phyloP scores from a whole-genome alignment of 2,888 invertebrate genomes.

The Ochropleura plecta region DNA sequence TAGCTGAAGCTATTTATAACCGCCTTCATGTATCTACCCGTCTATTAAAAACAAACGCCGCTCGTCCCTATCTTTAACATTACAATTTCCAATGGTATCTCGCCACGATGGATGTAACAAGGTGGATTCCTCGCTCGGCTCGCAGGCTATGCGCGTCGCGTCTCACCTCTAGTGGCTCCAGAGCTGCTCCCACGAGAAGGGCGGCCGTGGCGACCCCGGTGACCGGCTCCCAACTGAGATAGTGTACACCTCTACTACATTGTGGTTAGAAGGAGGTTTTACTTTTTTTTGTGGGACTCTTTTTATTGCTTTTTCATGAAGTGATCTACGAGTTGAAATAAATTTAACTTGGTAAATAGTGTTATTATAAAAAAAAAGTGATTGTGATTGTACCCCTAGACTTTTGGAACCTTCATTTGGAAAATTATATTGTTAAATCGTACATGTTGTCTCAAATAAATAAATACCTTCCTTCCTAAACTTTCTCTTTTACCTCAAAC shows the following conservation, averaged over 20 bases:
- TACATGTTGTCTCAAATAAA: too few species aligned
- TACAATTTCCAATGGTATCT: slow-evolving; percentile 48
- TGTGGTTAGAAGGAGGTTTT: slow-evolving; percentile 9
- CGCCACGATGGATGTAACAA: slow-evolving; percentile 46
- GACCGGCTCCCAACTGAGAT: slow-evolving; percentile 46
- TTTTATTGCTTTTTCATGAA: background rate
- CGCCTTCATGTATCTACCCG: background rate
- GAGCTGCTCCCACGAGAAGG: slow-evolving; percentile 72
- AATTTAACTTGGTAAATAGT: background rate
- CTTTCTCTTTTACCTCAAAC: background rate
- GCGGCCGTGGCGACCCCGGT: slow-evolving; percentile 81
- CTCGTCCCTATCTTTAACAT: slow-evolving; percentile 14
- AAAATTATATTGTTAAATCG: background rate
- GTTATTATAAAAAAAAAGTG: background rate
- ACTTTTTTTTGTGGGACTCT: background rate
- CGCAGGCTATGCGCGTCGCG: slow-evolving; percentile 49
- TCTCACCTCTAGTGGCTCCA: slow-evolving; percentile 62
- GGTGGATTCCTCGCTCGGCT: slow-evolving; percentile 49
- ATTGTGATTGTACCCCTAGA: background rate
- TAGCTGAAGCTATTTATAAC: slow-evolving; percentile 10
- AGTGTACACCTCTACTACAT: slow-evolving; percentile 52
- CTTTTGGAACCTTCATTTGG: background rate
- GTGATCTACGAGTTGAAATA: background rate
- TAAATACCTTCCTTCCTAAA: background rate
- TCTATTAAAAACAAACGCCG: slow-evolving; percentile 14